Base-by-base conservation (phyloP, 2,113 vertebrate genomes). In the Alouatta palliata region DNA sequence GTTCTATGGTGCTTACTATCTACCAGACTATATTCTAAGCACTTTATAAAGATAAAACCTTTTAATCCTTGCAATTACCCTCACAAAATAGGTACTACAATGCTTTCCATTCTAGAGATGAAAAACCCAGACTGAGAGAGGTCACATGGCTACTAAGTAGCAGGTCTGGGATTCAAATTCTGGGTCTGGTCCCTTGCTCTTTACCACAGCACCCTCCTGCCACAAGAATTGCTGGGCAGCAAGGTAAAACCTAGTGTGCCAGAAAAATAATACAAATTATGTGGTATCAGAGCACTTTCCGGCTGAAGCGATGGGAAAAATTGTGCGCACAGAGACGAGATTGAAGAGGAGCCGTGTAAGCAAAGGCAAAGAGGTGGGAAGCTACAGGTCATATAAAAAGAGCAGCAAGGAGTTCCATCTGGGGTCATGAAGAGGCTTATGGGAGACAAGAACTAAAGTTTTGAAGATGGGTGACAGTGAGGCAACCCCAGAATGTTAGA, bases 101-200 rank as follows among this genome's bases (percentile, higher is more conserved):
- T 79, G 58, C 54, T 87, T 49, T 64, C 13, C 45, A 25, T 71
- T 79, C 84, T 58, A 77, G 11, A 70, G 49, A 93, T 49, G 45
- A 79, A 95, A 47, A 64, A 68, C 13, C 79, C 83, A 96, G 75
- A 58, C 47, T 88, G 30, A 23, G 87, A 82, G 73, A 89, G 43
- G 43, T 66, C 66, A 8, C 6, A 4, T 21, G n/a, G 23, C 43
- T 84, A 40, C 47, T 21, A 58, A 84, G 56, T 9, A 83, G n/a
- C 32, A 90, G 10, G 81, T 21, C 27, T 86, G 40, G n/a, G 49
- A 40, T 56, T 56, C 37, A 40, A 56, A 45, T 32, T 79, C 76
- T 81, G 70, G 25, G 27, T 45, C 81, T 86, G 49, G 11, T 35
- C 25, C 56, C 25, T 37, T n/a, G 35, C 13, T 80, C 75, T 45